Base-by-base conservation (phyloP, 2,113 vertebrate genomes). In the Meriones unguiculatus region DNA sequence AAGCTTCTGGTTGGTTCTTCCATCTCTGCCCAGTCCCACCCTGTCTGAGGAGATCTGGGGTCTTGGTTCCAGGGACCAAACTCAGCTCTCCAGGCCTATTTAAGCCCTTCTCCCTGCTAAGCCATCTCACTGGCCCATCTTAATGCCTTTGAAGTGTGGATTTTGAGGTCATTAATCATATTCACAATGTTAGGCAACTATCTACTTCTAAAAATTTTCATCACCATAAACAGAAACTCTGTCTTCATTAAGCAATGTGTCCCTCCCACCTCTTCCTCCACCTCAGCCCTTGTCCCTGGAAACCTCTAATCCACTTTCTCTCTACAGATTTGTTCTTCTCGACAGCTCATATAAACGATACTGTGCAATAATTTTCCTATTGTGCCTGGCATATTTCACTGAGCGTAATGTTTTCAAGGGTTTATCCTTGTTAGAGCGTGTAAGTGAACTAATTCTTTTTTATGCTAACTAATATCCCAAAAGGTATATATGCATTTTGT, bases 311-410 rank as follows among this genome's bases (percentile, higher is more conserved):
- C 32, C 92, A 72, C 28, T 76, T 89, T 95, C 69, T 62, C 62
- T 90, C n/a, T 90, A 8, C 38, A 59, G 75, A 67, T 93, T 92
- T 95, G 22, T 67, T 32, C 41, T n/a, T 90, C 72, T 90, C 20
- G 46, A 81, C 59, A 65, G 78, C 91, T 93, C 35, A 67, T 20
- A 14, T 67, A 91, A 78, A 38, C 8, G 41, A 38, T 41, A 75
- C 73, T 50, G 15, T 52, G 75, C 2, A 25, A 75, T 82, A 89
- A 59, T 41, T 87, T 69, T 85, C 35, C n/a, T 41, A 89, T 78
- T 82, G 70, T 52, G 67, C 22, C 67, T 57, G 14, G 12, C 35
- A 78, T 85, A 52, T 78, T 90, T 96, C 52, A 70, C 65, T 87
- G 28, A 76, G 22, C 70, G 24, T 41, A 54, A 54, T 32, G 28